Percentiles rank a stretch among this genome's conserved stretches.
Conservation (phyloP, 2,888 invertebrate species). For the Mythimna pallens region DNA sequence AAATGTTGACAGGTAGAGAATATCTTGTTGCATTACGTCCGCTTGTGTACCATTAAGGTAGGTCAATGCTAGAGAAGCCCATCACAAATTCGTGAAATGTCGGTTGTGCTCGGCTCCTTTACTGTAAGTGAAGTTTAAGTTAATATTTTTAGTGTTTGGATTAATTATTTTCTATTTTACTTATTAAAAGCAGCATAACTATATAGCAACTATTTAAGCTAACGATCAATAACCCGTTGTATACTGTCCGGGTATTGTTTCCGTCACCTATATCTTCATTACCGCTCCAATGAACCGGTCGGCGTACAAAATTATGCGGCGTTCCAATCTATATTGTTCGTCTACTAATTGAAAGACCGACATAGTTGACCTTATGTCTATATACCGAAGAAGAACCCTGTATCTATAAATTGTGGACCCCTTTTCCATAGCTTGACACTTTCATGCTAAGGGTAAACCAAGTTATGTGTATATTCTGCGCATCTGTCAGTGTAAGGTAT, state of each 20-base stretch:
- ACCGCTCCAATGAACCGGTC: slow-evolving; percentile 25
- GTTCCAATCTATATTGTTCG: slow-evolving; percentile 30
- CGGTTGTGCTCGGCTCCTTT: too few species aligned
- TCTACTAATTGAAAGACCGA: slow-evolving; percentile 43
- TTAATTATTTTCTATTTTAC: too few species aligned
- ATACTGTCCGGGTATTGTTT: background rate
- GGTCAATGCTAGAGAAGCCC: too few species aligned
- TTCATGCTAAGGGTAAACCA: background rate
- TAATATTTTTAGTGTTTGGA: too few species aligned
- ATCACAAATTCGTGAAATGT: too few species aligned
- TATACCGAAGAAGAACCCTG: background rate
- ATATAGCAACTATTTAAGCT: background rate
- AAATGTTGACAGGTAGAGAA: too few species aligned
- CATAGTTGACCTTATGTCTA: slow-evolving; percentile 6
- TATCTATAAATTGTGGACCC: background rate
- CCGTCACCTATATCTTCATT: slow-evolving; percentile 34
- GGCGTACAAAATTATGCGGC: slow-evolving; percentile 34
- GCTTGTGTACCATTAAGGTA: too few species aligned
- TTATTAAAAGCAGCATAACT: too few species aligned
- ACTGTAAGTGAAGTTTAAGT: too few species aligned
- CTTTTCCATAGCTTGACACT: background rate
- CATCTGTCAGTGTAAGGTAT: background rate
- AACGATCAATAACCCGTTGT: background rate
- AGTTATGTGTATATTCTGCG: slow-evolving; percentile 10
- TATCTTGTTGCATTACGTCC: too few species aligned